Percentiles rank a stretch among this genome's conserved stretches.
Evolutionary conservation across 2,888 invertebrate genomes (phyloP).

Genomic region (Drosophila macrothrix): DNA sequence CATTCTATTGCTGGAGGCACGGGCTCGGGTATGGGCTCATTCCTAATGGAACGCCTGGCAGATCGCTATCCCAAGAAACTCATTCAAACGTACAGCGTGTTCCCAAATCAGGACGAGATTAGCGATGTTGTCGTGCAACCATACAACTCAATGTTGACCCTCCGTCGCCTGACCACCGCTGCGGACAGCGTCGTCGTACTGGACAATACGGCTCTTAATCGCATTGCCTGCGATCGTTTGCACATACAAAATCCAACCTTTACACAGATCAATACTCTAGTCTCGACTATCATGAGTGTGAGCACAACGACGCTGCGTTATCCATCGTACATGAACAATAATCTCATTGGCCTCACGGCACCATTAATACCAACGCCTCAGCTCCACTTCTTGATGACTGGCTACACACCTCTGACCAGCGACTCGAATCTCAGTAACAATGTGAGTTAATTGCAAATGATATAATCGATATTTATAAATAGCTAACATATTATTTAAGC

Average conservation of each 20-base stretch:
- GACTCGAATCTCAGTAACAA: slow-evolving; percentile 88
- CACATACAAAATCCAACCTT: slow-evolving; percentile 98
- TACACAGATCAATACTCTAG: slow-evolving; percentile 98
- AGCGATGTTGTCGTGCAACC: slow-evolving; percentile 99
- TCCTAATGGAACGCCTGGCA: slow-evolving; percentile 94
- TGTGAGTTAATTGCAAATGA: slow-evolving; percentile 26
- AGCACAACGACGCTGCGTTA: slow-evolving; percentile 96
- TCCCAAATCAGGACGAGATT: slow-evolving; percentile 98
- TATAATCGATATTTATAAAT: not conserved
- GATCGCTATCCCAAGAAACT: slow-evolving; percentile 99
- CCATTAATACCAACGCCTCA: slow-evolving; percentile 99
- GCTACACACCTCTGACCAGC: slow-evolving; percentile 97
- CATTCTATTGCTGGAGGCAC: slow-evolving; percentile 99
- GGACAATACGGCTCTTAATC: slow-evolving; percentile 98
- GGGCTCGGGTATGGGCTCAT: slow-evolving; percentile 99
- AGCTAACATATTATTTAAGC: not conserved
- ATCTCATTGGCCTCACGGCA: slow-evolving; percentile 97
- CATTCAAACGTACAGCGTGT: slow-evolving; percentile 99
- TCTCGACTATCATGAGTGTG: slow-evolving; percentile 99
- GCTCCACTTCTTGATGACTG: slow-evolving; percentile 99
- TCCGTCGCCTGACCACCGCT: slow-evolving; percentile 96
- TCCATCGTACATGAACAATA: slow-evolving; percentile 99
- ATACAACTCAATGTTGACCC: slow-evolving; percentile 97
- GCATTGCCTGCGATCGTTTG: slow-evolving; percentile 96
- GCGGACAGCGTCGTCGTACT: slow-evolving; percentile 99